phyloP scores from a whole-genome alignment of 2,797 vertebrate genomes.

The Gambelia wislizenii region DNA sequence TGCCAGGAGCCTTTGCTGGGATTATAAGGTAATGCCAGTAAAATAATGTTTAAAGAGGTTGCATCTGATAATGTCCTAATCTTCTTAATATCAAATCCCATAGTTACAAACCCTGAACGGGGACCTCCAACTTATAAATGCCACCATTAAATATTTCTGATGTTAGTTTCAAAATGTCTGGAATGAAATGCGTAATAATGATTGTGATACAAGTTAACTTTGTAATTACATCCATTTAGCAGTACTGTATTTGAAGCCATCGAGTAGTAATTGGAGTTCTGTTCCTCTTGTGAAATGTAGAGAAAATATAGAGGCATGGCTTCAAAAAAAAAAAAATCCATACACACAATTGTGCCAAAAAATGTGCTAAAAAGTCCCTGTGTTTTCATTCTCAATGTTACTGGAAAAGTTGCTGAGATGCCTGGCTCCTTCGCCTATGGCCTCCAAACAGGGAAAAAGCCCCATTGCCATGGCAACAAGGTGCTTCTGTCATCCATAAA shows the following conservation, averaged over 20 bases:
- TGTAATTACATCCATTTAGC: slow-evolving; percentile 36
- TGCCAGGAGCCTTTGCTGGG: too few relatives aligned
- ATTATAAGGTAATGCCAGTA: too few relatives aligned
- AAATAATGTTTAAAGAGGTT: too few relatives aligned
- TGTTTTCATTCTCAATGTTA: slow-evolving; percentile 26
- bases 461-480: slow-evolving; percentile 54
- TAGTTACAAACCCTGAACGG: slow-evolving; percentile 12
- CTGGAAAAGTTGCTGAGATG: slow-evolving; percentile 59
- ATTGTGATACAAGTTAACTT: background rate
- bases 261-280: background rate
- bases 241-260: slow-evolving; percentile 6
- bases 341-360: slow-evolving; percentile 2
- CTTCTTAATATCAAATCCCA: background rate
- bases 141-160: slow-evolving; percentile 9
- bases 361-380: slow-evolving; percentile 2
- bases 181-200: slow-evolving; percentile 43
- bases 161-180: background rate
- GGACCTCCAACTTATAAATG: slow-evolving; percentile 3
- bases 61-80: too few relatives aligned
- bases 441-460: slow-evolving; percentile 45
- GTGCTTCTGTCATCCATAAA: slow-evolving; percentile 49
- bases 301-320: fast-evolving
- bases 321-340: background rate
- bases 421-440: slow-evolving; percentile 49
- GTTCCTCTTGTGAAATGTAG: background rate